Evolutionary conservation across 2,888 invertebrate species (phyloP).

Genomic region (Neocrepidodera transversa): DNA sequence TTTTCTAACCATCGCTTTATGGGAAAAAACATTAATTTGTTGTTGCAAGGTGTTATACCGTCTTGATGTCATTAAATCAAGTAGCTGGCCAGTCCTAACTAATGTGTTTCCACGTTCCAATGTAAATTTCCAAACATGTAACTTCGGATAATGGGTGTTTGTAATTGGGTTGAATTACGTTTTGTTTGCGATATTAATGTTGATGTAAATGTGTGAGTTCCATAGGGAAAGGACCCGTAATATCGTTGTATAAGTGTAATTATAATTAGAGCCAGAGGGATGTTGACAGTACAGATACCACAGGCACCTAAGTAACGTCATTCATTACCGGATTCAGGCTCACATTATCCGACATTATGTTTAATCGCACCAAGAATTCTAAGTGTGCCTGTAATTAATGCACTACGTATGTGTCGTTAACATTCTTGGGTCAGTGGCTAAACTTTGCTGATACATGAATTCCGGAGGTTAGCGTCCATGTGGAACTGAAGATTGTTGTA

Average conservation of each 20-base stretch:
- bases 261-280: conserved; percentile 46
- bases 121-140: conserved; percentile 38
- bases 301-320: conserved; percentile 51
- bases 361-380: conserved; percentile 57
- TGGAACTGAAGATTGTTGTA: conserved; percentile 6
- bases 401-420: conserved; percentile 56
- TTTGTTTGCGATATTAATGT: conserved; percentile 39
- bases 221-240: conserved; percentile 35
- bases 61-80: conserved; percentile 22
- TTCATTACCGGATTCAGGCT: conserved; percentile 51
- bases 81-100: conserved; percentile 17
- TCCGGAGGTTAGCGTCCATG: neutral
- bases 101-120: conserved; percentile 29
- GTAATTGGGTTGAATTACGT: conserved; percentile 40
- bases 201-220: conserved; percentile 40
- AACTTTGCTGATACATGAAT: conserved; percentile 16
- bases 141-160: conserved; percentile 36
- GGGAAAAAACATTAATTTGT: no score
- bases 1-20: no score
- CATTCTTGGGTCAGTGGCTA: conserved; percentile 53
- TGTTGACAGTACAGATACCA: conserved; percentile 46
- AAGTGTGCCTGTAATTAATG: conserved; percentile 58
- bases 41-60: neutral
- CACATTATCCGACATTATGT: conserved; percentile 54
- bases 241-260: conserved; percentile 44